phyloP scores from a whole-genome alignment of 2,113 vertebrate species.

The Elachura formosa region DNA sequence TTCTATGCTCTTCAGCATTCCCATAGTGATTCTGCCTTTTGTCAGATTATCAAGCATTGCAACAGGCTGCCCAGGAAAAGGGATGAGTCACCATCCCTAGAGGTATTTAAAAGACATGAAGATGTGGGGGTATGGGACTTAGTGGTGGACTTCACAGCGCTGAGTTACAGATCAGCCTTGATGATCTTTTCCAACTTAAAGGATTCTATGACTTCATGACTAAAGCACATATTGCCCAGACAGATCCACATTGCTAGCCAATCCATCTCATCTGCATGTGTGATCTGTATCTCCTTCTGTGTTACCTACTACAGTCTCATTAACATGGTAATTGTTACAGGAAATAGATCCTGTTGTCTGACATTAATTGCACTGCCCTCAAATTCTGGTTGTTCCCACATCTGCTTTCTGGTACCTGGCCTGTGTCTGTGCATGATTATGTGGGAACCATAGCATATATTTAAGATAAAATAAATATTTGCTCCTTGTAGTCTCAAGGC shows the following conservation, averaged over 20 bases:
- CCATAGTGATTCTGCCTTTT: not conserved
- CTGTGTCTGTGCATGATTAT: not conserved
- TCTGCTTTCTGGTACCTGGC: not conserved
- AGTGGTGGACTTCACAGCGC: not conserved
- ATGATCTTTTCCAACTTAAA: not conserved
- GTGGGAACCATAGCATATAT: not conserved
- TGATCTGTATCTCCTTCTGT: not conserved
- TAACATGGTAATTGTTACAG: not conserved
- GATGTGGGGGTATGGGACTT: not conserved
- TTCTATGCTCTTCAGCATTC: not conserved
- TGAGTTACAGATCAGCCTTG: not conserved
- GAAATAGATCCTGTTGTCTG: not conserved
- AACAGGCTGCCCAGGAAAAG: not conserved
- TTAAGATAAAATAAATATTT: constrained; percentile 24
- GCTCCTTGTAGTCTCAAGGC: not conserved
- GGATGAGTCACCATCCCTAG: not conserved
- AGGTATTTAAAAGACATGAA: not conserved
- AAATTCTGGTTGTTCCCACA: not conserved
- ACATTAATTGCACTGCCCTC: not conserved
- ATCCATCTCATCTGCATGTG: not conserved
- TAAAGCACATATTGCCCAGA: not conserved
- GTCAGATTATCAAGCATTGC: not conserved
- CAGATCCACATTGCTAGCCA: not conserved
- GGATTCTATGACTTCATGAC: not conserved
- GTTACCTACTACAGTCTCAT: not conserved